Conservation (phyloP, 2,113 vertebrate genomes). For the Diphyllodes magnificus region DNA sequence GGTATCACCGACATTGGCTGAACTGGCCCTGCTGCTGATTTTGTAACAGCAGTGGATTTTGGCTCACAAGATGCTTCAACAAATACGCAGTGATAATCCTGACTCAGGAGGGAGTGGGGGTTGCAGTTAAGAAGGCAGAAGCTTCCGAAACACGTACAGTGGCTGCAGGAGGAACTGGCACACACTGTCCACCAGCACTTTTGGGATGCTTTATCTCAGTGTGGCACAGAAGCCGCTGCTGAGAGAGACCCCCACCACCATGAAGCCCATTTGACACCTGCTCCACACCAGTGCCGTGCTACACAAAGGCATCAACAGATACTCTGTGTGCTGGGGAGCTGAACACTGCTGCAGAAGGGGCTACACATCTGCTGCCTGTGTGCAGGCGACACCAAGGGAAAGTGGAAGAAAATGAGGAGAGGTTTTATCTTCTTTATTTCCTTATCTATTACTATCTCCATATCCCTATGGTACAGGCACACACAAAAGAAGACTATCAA, state of each 20-base stretch:
- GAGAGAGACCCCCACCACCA: not conserved
- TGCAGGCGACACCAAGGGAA: not conserved
- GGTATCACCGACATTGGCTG: not conserved
- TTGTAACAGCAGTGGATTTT: not conserved
- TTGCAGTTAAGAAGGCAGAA: not conserved
- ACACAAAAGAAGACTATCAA: not conserved
- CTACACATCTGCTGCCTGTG: fast-evolving
- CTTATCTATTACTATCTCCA: not conserved
- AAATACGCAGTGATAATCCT: not conserved
- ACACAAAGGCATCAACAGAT: not conserved
- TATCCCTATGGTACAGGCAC: not conserved
- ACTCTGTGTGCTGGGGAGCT: fast-evolving
- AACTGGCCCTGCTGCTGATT: not conserved
- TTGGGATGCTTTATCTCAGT: not conserved
- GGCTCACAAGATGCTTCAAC: not conserved
- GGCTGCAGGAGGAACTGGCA: not conserved
- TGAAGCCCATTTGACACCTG: fast-evolving
- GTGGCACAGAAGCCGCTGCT: fast-evolving
- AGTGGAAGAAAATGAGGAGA: not conserved
- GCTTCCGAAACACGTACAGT: fast-evolving
- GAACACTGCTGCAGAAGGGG: not conserved
- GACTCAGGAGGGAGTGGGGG: not conserved
- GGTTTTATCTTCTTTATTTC: not conserved
- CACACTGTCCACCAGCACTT: not conserved
- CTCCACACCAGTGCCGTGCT: fast-evolving